Conservation (phyloP, 2,888 invertebrate genomes). For the Melanostoma scalare region DNA sequence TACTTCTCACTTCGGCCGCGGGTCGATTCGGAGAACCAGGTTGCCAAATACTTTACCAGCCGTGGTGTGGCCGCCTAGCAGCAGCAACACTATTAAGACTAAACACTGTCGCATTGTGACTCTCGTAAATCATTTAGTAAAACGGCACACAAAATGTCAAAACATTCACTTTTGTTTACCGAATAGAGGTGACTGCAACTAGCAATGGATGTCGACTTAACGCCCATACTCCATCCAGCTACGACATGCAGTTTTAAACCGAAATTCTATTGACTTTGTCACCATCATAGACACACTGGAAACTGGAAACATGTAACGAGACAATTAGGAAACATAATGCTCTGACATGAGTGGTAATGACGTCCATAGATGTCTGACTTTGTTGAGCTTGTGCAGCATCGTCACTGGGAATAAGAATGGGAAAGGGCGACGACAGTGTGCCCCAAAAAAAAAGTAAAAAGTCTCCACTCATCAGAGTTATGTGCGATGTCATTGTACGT, state of each 20-base stretch:
- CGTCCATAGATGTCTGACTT: conserved; percentile 55
- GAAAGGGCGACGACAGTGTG: conserved; percentile 54
- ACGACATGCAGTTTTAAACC: conserved; percentile 16
- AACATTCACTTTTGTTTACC: conserved; percentile 64
- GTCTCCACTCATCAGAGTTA: conserved; percentile 58
- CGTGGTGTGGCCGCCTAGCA: neutral
- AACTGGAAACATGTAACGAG: conserved; percentile 65
- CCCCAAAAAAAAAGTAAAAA: conserved; percentile 54
- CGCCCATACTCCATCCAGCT: conserved; percentile 50
- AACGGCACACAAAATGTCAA: conserved; percentile 66
- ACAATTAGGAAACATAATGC: conserved; percentile 72
- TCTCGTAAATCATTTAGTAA: conserved; percentile 63
- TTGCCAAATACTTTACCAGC: conserved; percentile 28
- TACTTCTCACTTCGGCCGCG: conserved; percentile 5
- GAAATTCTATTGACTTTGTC: conserved; percentile 67
- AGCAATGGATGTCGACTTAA: conserved; percentile 39
- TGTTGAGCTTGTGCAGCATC: conserved; percentile 11
- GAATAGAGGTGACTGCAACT: conserved; percentile 4
- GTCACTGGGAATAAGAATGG: conserved; percentile 17
- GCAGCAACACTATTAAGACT: conserved; percentile 47
- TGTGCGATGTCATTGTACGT: conserved; percentile 10
- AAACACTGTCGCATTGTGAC: conserved; percentile 34
- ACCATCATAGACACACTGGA: conserved; percentile 58
- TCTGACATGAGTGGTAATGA: conserved; percentile 70
- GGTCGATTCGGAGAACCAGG: neutral